Evolutionary conservation across 2,888 invertebrate species (phyloP), one percentile per base, ranked within the genome.

Genomic region (Acleris emargana): DNA sequence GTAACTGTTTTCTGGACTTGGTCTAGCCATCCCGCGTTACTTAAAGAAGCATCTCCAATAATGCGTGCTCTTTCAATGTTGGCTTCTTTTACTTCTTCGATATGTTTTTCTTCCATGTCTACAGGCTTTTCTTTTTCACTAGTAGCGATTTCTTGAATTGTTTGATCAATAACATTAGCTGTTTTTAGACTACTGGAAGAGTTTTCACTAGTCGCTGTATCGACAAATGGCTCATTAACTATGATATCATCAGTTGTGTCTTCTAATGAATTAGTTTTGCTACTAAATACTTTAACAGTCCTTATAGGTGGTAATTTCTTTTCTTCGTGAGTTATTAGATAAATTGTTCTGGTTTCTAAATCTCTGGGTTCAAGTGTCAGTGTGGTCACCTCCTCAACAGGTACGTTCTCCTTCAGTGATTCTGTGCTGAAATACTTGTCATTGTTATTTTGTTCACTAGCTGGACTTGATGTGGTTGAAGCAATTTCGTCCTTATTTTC

Each of bases 281-380:
- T 95, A 77, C 83, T 94, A 89, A 87, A 95, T 25, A 91, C 81
- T 82, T 91, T 92, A 0, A 91, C 87, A 22, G 91, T 91, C 69
- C 91, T 91, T 52, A 95, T 93, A 13, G 95, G 95, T 68, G 94
- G 94, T 77, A 94, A 87, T 84, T 94, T 94, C 72, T 95, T 94
- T 85, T 96, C 95, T 84, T 96, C 96, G 68, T 96, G 96, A 5
- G 95, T 95, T 70, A 96, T 96, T 51, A 96, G 84, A 64, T 95
- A 94, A 72, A 96, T 94, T 60, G 88, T 93, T 64, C 86, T 86
- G 18, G 93, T 93, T 76, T 89, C 86, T 43, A 78, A 67, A 63
- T 88, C 82, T 68, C 81, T 79, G 25, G 75, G 71, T 7, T 83
- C 77, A 55, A 87, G 84, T 72, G 83, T 80, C 64, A 82, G 84